A percentile compares a stretch with the other conserved stretches of the same genome.
Evolutionary conservation across 2,888 invertebrate genomes (phyloP).

Genomic region (Euplagia quadripunctaria): DNA sequence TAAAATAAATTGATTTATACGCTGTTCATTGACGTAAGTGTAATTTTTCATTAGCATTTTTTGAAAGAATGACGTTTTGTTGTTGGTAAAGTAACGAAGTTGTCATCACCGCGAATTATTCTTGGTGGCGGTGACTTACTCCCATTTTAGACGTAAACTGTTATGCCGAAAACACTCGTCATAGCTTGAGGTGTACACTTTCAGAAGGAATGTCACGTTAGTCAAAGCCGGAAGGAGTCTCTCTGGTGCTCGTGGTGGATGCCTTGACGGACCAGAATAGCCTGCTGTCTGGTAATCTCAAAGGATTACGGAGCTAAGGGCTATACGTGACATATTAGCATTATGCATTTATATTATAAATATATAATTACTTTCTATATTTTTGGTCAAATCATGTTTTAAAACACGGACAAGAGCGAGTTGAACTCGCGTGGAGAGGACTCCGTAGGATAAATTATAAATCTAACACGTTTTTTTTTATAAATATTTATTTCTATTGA

Average conservation of each 20-base stretch:
- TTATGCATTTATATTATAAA: neutral
- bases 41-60: conserved; percentile 13
- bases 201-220: too few relatives aligned
- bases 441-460: too few relatives aligned
- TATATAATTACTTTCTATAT: neutral
- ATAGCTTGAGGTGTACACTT: neutral
- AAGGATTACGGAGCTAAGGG: neutral
- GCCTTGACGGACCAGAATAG: neutral
- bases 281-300: neutral
- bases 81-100: neutral
- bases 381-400: neutral
- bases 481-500: too few relatives aligned
- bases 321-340: neutral
- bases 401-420: too few relatives aligned
- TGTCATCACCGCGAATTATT: neutral
- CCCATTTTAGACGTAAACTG: too few relatives aligned
- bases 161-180: neutral
- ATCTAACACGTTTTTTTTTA: too few relatives aligned
- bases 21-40: conserved; percentile 13
- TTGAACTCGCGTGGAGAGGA: too few relatives aligned
- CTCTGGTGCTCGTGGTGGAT: neutral
- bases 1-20: conserved; percentile 17
- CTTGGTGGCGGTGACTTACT: too few relatives aligned
- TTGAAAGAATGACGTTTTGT: conserved; percentile 14
- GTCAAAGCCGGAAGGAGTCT: too few relatives aligned